Conservation (phyloP, 2,888 invertebrate species). For the Priocnemis perturbator region DNA sequence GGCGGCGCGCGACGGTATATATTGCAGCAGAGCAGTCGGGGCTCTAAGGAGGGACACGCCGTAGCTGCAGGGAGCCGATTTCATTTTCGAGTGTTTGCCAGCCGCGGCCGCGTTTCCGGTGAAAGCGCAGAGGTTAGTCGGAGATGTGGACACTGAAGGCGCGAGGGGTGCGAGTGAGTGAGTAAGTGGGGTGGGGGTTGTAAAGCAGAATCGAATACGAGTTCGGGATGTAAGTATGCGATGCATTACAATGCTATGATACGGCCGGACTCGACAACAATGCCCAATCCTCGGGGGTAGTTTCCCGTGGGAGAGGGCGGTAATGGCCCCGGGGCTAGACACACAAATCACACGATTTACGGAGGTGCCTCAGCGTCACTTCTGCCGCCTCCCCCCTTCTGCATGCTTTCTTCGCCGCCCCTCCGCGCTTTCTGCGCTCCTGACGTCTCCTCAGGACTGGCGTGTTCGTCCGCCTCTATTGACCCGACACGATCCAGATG, state of each 20-base stretch:
- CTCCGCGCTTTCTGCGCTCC: neutral
- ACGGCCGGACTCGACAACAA: neutral
- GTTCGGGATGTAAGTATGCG: too few relatives aligned
- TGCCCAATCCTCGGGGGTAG: slow-evolving; percentile 2
- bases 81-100: slow-evolving; percentile 7
- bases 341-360: slow-evolving; percentile 7
- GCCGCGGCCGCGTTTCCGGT: neutral
- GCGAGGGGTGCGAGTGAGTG: neutral
- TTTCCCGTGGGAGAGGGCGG: slow-evolving; percentile 7
- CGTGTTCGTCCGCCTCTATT: too few relatives aligned
- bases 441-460: too few relatives aligned
- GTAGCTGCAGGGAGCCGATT: neutral
- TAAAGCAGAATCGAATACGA: too few relatives aligned
- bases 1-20: too few relatives aligned
- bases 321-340: slow-evolving; percentile 1
- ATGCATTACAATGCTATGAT: neutral
- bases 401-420: neutral
- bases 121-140: neutral
- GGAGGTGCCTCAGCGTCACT: neutral
- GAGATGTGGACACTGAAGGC: neutral
- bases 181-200: too few relatives aligned
- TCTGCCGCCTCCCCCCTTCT: neutral
- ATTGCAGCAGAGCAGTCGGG: too few relatives aligned
- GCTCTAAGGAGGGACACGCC: neutral
- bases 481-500: too few relatives aligned